Conservation (phyloP, 1,140 invertebrate genomes). For the Saccostrea glomerata region DNA sequence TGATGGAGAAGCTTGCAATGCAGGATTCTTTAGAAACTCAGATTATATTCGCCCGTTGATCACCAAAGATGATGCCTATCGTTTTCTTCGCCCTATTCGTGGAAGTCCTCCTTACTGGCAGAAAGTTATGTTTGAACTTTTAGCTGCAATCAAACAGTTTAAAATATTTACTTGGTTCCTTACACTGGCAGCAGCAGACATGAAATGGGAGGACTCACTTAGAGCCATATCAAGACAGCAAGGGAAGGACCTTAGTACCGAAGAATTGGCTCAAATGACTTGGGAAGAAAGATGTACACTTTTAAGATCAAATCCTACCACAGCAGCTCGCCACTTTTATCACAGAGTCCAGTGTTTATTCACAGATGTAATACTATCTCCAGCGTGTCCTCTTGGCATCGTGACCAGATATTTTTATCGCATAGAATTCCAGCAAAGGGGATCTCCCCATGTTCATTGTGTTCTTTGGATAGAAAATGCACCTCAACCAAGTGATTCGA, state of each 20-base stretch:
- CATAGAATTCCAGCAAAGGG: conserved; percentile 79
- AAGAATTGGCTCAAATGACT: conserved; percentile 51
- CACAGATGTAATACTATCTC: conserved; percentile 48
- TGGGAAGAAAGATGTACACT: conserved; percentile 57
- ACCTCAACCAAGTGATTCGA: conserved; percentile 61
- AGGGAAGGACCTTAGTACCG: conserved; percentile 41
- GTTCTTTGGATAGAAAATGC: conserved; percentile 77
- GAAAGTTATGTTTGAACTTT: conserved; percentile 54
- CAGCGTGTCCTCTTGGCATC: conserved; percentile 55
- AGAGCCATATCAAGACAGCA: conserved; percentile 52
- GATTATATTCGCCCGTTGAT: conserved; percentile 44
- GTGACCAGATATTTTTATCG: conserved; percentile 66
- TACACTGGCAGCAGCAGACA: conserved; percentile 61
- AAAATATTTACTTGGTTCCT: conserved; percentile 55
- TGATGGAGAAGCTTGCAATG: conserved; percentile 46
- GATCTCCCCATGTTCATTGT: conserved; percentile 78
- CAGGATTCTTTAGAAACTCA: conserved; percentile 47
- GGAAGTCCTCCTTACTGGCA: conserved; percentile 58
- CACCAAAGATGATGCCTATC: conserved; percentile 55
- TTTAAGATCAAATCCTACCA: conserved; percentile 60
- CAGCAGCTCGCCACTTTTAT: conserved; percentile 58
- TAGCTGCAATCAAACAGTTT: conserved; percentile 54
- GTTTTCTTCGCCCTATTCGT: conserved; percentile 54
- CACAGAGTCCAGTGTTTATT: conserved; percentile 56
- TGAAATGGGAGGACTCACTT: conserved; percentile 58